These are phyloP conservation scores for Heteromurus nitidus DNA, from an alignment of 2,888 invertebrate genomes.

Conservation along the genomic window DNA sequence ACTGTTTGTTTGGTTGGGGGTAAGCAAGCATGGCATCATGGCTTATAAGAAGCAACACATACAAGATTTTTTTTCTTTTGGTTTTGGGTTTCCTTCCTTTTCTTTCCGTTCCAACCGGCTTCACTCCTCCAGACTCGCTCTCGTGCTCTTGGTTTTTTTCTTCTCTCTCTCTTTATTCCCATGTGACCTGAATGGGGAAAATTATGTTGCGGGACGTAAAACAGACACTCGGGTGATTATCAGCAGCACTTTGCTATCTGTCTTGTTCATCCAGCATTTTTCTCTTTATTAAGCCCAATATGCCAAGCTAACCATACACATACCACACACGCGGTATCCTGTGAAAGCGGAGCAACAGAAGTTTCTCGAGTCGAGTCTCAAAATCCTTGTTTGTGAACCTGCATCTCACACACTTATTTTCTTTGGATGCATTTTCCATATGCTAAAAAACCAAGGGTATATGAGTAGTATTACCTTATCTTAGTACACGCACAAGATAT, in stretches of 20 bases:
- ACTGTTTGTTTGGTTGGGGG: not conserved
- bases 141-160: conserved; percentile 10
- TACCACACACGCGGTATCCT: not conserved
- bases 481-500: too few relatives aligned
- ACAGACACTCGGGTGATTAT: conserved; percentile 67
- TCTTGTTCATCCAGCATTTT: conserved; percentile 44
- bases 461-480: too few relatives aligned
- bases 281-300: conserved; percentile 23
- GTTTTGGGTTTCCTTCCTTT: not conserved
- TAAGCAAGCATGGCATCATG: not conserved
- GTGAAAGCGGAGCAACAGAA: too few relatives aligned
- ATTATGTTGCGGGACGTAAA: conserved; percentile 65
- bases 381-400: too few relatives aligned
- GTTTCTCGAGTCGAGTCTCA: too few relatives aligned
- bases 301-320: conserved; percentile 5
- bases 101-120: not conserved
- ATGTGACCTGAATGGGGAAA: conserved; percentile 58
- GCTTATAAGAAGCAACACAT: not conserved
- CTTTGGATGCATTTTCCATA: too few relatives aligned
- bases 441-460: too few relatives aligned
- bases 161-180: conserved; percentile 42
- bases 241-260: conserved; percentile 51
- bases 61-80: not conserved
- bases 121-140: not conserved
- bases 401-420: too few relatives aligned